Evolutionary conservation across 2,888 invertebrate species (phyloP), one percentile per base, ranked within the genome.

Genomic region (Hedychridium roseum): DNA sequence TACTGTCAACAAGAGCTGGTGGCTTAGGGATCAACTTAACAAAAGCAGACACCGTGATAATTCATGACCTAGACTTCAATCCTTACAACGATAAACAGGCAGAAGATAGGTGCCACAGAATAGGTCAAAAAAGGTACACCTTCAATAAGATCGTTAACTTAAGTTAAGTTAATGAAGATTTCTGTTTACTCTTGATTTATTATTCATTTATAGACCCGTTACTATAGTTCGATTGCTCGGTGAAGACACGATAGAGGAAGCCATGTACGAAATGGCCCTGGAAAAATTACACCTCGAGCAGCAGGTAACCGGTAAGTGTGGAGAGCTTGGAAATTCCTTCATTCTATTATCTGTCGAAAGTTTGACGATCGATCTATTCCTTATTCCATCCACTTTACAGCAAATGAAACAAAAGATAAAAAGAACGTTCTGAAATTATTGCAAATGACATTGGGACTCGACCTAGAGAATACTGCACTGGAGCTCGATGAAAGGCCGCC

Each of bases 21-120:
- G 98, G 97, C n/a, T 83, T 96, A 39, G 96, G 96, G 43, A 95
- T 96, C 71, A 96, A 96, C 82, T 84, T 96, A 57, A 94, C 94
- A 0, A 88, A 94, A 0, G 97, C 98, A 0, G 96, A 97, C 81
- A 92, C 92, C 7, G 97, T 97, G 61, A 90, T 96, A 66, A 90
- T 98, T 57, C 97, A 98, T 78, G 98, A 98, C 74, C 94, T 97
- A 39, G 98, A 98, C 82, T 97, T 95, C 79, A 98, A 98, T 82
- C 97, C 97, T 0, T 97, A 97, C 80, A 97, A 97, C 78, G 97
- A 98, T 79, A 97, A 96, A 79, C 96, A 97, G 80, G 97, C 97
- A 0, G 97, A 97, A 78, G 97, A 98, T 81, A 83, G 90, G 73
- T 88, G 85, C 68, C 86, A 87, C 65, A 74, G 86, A 44, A 80